Conservation (phyloP, 2,113 vertebrate genomes). For the Psammodynastes pulverulentus region DNA sequence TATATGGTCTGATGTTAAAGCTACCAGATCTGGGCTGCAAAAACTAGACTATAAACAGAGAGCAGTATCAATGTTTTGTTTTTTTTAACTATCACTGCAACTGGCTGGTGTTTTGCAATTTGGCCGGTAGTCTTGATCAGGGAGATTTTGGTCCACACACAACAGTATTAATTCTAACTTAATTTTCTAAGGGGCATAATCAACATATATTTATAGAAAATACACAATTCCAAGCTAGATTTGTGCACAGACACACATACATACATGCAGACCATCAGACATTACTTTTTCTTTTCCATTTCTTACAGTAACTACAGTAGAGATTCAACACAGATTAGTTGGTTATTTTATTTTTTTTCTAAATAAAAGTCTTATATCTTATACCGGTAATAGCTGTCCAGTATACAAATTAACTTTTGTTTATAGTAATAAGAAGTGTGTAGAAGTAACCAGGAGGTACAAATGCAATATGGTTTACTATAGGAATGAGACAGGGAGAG, state of each 20-base stretch:
- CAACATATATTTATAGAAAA: not conserved
- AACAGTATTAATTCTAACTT: not conserved
- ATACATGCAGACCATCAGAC: not conserved
- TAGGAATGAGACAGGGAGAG: not conserved
- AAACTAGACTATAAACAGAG: not conserved
- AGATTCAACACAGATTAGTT: not conserved
- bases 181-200: not conserved
- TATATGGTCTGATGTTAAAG: slow-evolving; percentile 32
- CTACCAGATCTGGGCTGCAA: not conserved
- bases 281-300: not conserved
- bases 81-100: no score
- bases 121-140: not conserved
- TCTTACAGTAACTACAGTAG: not conserved
- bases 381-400: not conserved
- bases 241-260: not conserved
- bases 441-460: not conserved
- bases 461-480: not conserved
- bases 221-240: not conserved
- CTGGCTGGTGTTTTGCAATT: not conserved
- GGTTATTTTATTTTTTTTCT: not conserved
- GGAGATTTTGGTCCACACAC: not conserved
- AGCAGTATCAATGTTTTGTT: no score
- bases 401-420: not conserved
- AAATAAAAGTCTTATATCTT: not conserved
- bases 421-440: not conserved